These are phyloP conservation scores for Copsychus sechellarum DNA, from an alignment of 2,113 vertebrate species.

Conservation along the genomic window DNA sequence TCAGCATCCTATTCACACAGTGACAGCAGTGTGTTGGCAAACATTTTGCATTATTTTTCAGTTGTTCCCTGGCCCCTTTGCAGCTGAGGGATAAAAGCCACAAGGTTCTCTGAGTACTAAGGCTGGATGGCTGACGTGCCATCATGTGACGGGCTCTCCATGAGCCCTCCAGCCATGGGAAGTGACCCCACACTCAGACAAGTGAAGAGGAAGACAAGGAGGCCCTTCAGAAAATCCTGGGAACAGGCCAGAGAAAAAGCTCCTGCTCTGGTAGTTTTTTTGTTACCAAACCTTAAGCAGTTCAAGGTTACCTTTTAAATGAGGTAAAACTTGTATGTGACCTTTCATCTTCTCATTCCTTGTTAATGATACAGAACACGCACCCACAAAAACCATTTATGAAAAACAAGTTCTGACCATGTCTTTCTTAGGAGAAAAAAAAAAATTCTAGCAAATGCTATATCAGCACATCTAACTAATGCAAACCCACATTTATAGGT, in stretches of 20 bases:
- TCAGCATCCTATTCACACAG: accelerated
- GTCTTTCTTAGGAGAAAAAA: background rate
- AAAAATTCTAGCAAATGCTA: background rate
- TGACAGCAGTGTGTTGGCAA: background rate
- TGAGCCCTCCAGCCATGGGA: background rate
- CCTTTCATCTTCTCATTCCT: background rate
- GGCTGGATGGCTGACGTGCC: background rate
- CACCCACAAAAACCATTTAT: background rate
- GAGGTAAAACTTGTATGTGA: background rate
- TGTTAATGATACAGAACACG: accelerated
- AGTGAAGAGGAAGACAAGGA: background rate
- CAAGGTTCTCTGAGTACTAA: background rate
- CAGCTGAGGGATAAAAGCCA: background rate
- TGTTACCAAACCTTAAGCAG: background rate
- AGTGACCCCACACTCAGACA: accelerated
- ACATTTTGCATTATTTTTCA: background rate
- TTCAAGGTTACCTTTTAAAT: background rate
- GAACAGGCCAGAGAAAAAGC: background rate
- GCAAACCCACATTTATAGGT: background rate
- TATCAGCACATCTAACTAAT: background rate
- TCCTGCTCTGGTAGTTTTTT: accelerated
- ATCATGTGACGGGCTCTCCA: accelerated
- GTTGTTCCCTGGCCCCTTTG: background rate
- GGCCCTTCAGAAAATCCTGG: background rate
- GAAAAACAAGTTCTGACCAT: background rate